A percentile compares a stretch with the other conserved stretches of the same genome.
These are phyloP conservation scores for Ceraclea dissimilis DNA, from an alignment of 2,888 invertebrate genomes.

Conservation along the genomic window DNA sequence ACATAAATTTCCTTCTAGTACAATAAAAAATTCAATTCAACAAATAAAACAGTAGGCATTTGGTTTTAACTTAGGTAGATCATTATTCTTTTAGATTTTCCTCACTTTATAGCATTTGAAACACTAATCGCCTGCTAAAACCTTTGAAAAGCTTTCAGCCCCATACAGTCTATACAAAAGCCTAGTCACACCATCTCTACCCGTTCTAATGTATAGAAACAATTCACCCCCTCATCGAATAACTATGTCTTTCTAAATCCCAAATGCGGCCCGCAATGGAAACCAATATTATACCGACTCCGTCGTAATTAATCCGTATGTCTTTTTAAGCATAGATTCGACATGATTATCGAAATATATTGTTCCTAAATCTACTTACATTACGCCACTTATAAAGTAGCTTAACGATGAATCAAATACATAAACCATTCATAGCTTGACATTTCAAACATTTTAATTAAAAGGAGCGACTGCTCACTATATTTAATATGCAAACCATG, in stretches of 20 bases:
- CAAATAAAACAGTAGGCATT: slow-evolving; percentile 1
- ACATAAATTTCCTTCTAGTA: not conserved
- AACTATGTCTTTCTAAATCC: slow-evolving; percentile 12
- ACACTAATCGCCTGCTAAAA: slow-evolving; percentile 23
- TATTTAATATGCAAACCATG: too few species aligned
- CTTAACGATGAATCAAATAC: too few species aligned
- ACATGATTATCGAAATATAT: not conserved
- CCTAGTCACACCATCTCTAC: not conserved
- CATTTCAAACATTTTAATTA: too few species aligned
- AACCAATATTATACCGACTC: slow-evolving; percentile 18
- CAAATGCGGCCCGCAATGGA: slow-evolving; percentile 14
- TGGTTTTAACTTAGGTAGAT: slow-evolving; percentile 14
- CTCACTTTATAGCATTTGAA: slow-evolving; percentile 22
- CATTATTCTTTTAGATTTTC: slow-evolving; percentile 24
- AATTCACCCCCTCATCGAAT: slow-evolving; percentile 3
- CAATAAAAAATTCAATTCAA: not conserved
- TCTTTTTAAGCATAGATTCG: slow-evolving; percentile 22
- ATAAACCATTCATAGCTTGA: too few species aligned
- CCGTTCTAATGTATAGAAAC: too few species aligned
- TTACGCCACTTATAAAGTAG: not conserved
- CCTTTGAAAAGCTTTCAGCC: slow-evolving; percentile 23
- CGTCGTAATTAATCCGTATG: slow-evolving; percentile 24
- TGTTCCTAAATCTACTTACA: not conserved
- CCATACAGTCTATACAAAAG: slow-evolving; percentile 9
- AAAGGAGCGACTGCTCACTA: too few species aligned